phyloP scores from a whole-genome alignment of 1,140 invertebrate genomes.

The Platorchestia sp. region DNA sequence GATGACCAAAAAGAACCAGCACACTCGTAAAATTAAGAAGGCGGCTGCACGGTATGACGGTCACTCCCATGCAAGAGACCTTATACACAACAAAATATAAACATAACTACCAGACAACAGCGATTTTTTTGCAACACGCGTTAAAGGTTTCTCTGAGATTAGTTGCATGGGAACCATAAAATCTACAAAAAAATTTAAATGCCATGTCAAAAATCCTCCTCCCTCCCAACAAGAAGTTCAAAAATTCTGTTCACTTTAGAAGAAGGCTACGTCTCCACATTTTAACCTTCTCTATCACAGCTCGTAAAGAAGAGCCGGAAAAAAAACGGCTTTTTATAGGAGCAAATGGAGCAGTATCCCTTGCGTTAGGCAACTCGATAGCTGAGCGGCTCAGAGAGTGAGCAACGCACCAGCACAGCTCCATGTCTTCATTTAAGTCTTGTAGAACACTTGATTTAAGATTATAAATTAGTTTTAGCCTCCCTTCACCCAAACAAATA shows the following conservation, averaged over 20 bases:
- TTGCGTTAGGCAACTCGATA: background rate
- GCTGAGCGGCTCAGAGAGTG: background rate
- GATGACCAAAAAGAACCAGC: background rate
- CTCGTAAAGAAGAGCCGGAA: background rate
- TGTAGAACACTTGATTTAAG: too few species aligned
- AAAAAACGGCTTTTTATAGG: background rate
- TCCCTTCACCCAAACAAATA: too few species aligned
- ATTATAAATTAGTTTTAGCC: too few species aligned
- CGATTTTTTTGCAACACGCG: background rate
- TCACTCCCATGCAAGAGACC: background rate
- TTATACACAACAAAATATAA: background rate
- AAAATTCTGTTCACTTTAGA: background rate
- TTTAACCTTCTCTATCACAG: background rate
- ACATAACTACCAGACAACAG: background rate
- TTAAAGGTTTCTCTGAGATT: background rate
- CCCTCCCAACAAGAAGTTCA: background rate
- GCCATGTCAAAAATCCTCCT: background rate
- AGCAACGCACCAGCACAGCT: background rate
- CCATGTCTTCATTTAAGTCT: background rate
- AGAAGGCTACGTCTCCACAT: background rate
- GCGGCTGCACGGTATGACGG: background rate
- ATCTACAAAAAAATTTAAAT: background rate
- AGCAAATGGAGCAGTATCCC: background rate
- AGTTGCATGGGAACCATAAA: background rate
- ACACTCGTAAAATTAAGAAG: background rate